These are phyloP conservation scores for Crocodylus rhombifer DNA, from an alignment of 2,797 vertebrate species.

Conservation along the genomic window DNA sequence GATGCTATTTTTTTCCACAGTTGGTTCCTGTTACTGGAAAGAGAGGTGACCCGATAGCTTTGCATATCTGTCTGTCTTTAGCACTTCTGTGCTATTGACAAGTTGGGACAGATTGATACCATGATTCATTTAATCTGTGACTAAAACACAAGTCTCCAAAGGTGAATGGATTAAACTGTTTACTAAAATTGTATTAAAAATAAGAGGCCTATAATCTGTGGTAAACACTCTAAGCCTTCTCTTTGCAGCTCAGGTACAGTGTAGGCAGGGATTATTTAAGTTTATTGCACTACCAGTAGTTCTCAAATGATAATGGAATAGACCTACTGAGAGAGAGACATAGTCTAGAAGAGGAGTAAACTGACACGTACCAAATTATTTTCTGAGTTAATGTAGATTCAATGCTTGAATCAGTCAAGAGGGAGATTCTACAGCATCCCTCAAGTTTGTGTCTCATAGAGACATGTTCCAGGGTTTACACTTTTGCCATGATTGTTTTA, in stretches of 20 bases:
- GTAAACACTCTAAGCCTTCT: neutral
- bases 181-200: neutral
- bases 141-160: neutral
- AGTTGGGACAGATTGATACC: neutral
- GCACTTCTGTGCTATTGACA: neutral
- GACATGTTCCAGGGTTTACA: neutral
- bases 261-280: neutral
- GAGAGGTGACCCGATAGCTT: too few species aligned
- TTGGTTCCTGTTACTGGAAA: too few species aligned
- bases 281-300: slow-evolving; percentile 2
- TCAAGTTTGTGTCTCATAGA: neutral
- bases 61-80: too few species aligned
- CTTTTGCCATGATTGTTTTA: neutral
- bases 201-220: neutral
- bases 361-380: neutral
- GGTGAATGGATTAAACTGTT: neutral
- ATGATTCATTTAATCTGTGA: neutral
- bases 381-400: slow-evolving; percentile 28
- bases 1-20: neutral
- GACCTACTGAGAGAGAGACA: too few species aligned
- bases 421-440: neutral
- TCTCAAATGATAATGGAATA: too few species aligned
- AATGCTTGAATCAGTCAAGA: neutral
- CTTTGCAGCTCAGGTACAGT: neutral
- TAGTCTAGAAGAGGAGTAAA: neutral